Evolutionary conservation across 2,797 vertebrate genomes (phyloP).

Genomic region (Cygnus olor): DNA sequence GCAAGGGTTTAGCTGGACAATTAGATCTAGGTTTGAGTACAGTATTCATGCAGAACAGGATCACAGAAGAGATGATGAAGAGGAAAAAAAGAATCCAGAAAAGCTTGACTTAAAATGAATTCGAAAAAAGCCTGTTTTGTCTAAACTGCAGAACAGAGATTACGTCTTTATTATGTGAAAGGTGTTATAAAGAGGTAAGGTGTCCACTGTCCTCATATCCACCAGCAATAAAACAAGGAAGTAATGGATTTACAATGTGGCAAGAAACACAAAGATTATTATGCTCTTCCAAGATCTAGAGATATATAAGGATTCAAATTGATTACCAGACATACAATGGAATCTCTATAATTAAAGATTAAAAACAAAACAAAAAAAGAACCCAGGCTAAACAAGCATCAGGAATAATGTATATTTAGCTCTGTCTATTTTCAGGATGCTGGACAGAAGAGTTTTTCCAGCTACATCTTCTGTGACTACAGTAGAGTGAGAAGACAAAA

Average conservation of each 20-base stretch:
- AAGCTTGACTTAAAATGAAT: background rate
- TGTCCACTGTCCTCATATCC: background rate
- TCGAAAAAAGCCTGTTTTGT: background rate
- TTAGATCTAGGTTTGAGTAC: background rate
- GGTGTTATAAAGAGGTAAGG: background rate
- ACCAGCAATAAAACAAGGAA: background rate
- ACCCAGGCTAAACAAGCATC: slow-evolving; percentile 39
- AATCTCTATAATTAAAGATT: slow-evolving; percentile 30
- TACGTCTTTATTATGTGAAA: background rate
- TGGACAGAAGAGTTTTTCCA: background rate
- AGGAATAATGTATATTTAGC: background rate
- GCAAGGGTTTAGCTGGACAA: background rate
- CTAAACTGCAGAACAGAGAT: background rate
- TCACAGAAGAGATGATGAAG: background rate
- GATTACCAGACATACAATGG: background rate
- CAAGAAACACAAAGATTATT: background rate
- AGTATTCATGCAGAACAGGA: background rate
- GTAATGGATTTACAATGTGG: background rate
- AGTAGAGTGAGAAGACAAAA: background rate
- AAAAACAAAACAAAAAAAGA: background rate
- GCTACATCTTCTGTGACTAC: background rate
- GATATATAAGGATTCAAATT: background rate
- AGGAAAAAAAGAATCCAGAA: background rate
- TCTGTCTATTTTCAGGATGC: background rate
- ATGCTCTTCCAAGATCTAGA: background rate